Percentiles rank a stretch among this genome's conserved stretches.
Conservation (phyloP, 2,888 invertebrate genomes). For the Seira musarum region DNA sequence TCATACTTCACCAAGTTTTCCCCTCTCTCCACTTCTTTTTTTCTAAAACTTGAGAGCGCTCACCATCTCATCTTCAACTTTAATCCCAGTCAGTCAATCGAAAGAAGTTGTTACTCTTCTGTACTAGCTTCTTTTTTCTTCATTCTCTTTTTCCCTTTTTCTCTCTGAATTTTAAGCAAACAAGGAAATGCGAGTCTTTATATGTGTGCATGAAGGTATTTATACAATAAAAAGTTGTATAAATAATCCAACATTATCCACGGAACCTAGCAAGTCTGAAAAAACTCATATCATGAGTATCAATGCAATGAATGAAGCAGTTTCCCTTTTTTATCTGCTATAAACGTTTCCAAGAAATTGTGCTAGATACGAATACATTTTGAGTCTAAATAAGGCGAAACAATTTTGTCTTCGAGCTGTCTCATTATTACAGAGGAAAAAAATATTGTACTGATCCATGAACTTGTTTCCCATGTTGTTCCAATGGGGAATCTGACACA, state of each 20-base stretch:
- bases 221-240: background rate
- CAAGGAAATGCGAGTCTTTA: background rate
- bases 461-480: background rate
- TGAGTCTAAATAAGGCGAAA: too few relatives aligned
- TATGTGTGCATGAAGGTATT: too few relatives aligned
- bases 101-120: background rate
- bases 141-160: background rate
- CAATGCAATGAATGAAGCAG: too few relatives aligned
- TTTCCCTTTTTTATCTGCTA: too few relatives aligned
- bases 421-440: background rate
- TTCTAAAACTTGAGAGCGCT: background rate
- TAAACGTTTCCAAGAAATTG: too few relatives aligned
- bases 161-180: background rate
- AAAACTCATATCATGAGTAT: too few relatives aligned
- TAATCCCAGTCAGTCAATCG: background rate
- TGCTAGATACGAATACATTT: too few relatives aligned
- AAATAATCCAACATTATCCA: too few relatives aligned
- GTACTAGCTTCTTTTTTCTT: background rate
- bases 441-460: background rate
- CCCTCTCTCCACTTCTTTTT: background rate
- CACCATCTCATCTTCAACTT: background rate
- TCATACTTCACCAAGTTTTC: background rate
- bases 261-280: too few relatives aligned
- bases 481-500: background rate
- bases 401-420: background rate